phyloP scores from a whole-genome alignment of 2,113 vertebrate genomes.

The Rhegmatorhina hoffmannsi region DNA sequence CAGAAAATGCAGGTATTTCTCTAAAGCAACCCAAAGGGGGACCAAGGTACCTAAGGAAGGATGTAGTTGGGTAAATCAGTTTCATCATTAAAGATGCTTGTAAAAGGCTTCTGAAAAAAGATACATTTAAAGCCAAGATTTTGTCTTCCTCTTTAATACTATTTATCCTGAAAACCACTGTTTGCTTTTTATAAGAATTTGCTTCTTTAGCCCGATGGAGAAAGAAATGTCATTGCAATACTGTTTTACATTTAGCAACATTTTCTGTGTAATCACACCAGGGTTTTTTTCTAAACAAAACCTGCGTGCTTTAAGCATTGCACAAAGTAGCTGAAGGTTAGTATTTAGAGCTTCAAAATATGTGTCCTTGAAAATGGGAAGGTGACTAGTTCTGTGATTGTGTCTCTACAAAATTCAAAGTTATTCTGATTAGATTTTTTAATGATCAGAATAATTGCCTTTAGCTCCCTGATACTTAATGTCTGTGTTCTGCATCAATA shows the following conservation, averaged over 20 bases:
- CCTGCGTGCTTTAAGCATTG: background rate
- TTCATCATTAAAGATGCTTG: background rate
- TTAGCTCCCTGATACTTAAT: conserved; percentile 17
- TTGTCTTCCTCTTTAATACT: background rate
- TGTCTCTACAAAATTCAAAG: conserved; percentile 46
- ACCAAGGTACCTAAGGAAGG: background rate
- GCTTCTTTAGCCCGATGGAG: background rate
- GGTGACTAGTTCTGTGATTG: conserved; percentile 50
- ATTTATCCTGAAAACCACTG: background rate
- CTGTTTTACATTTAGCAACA: background rate
- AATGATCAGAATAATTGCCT: conserved; percentile 60
- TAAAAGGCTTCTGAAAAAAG: background rate
- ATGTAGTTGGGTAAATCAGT: background rate
- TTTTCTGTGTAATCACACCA: background rate
- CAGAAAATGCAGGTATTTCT: background rate
- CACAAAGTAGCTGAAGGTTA: background rate
- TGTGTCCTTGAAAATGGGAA: conserved; percentile 49
- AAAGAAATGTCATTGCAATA: background rate
- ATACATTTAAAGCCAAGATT: background rate
- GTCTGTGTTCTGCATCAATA: conserved; percentile 10
- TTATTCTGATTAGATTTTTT: conserved; percentile 47
- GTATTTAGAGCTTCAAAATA: background rate
- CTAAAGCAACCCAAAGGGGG: background rate
- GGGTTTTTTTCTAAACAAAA: background rate
- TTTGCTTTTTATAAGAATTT: background rate